These are phyloP conservation scores for Campylomormyrus numenius DNA, from an alignment of 2,113 vertebrate species.

Conservation along the genomic window DNA sequence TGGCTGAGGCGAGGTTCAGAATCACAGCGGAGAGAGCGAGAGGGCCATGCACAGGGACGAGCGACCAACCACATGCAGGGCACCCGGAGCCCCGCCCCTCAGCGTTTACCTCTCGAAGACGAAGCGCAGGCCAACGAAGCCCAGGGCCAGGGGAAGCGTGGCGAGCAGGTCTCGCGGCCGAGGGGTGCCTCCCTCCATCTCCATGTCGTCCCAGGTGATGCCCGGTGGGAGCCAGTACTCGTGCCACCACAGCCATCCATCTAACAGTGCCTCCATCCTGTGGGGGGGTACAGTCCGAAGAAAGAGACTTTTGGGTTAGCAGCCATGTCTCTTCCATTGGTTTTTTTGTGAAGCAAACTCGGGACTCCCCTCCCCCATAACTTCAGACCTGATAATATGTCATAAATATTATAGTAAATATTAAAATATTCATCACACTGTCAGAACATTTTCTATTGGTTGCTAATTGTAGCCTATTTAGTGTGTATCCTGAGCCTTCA, in stretches of 20 bases:
- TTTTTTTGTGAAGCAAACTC: too few species aligned
- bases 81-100: neutral
- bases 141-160: slow-evolving; percentile 67
- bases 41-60: neutral
- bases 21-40: neutral
- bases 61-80: neutral
- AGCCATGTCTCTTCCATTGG: neutral
- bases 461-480: neutral
- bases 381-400: neutral
- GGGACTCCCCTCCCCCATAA: neutral
- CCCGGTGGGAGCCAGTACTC: slow-evolving; percentile 79
- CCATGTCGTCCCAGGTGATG: slow-evolving; percentile 68
- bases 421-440: neutral
- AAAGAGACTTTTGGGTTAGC: neutral
- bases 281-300: neutral
- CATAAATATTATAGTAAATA: neutral
- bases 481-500: neutral
- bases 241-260: slow-evolving; percentile 75
- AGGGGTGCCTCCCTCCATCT: slow-evolving; percentile 58
- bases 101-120: slow-evolving; percentile 75
- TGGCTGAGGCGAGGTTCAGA: neutral
- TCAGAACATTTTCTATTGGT: neutral
- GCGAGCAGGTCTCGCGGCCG: slow-evolving; percentile 67
- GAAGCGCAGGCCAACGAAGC: slow-evolving; percentile 62
- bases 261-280: slow-evolving; percentile 70